Evolutionary conservation across 2,888 invertebrate species (phyloP).

Genomic region (Trilocha varians): DNA sequence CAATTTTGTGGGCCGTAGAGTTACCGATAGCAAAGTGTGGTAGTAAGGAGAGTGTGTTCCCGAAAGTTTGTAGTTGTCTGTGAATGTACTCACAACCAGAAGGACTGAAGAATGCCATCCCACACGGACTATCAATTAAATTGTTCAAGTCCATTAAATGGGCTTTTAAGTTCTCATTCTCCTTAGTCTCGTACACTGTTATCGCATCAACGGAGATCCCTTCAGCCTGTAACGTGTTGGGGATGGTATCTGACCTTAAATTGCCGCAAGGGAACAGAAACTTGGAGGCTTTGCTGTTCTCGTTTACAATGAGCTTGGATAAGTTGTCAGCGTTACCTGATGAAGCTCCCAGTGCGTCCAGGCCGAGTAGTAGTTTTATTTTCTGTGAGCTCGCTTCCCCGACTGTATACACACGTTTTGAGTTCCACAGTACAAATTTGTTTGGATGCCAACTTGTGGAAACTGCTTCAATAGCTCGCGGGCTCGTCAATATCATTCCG

Average conservation of each 20-base stretch:
- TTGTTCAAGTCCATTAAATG: constrained; percentile 40
- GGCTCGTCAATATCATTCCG: constrained; percentile 51
- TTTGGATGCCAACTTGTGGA: constrained; percentile 53
- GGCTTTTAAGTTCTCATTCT: constrained; percentile 43
- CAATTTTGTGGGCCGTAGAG: constrained; percentile 58
- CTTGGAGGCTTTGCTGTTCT: constrained; percentile 31
- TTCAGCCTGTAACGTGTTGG: constrained; percentile 28
- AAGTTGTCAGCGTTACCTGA: constrained; percentile 52
- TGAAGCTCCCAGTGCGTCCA: constrained; percentile 40
- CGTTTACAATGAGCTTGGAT: constrained; percentile 37
- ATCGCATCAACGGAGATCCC: constrained; percentile 39
- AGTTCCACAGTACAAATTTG: constrained; percentile 45
- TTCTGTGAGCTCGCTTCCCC: constrained; percentile 43
- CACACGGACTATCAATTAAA: constrained; percentile 25
- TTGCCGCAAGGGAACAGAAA: constrained; percentile 61
- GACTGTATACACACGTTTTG: constrained; percentile 45
- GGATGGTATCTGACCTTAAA: constrained; percentile 46
- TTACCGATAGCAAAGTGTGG: constrained; percentile 65
- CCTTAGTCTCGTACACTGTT: constrained; percentile 58
- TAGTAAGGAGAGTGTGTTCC: constrained; percentile 38
- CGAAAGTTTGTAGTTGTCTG: constrained; percentile 54
- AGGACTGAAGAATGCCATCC: constrained; percentile 62
- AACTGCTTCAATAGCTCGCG: constrained; percentile 51
- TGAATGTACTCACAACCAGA: constrained; percentile 61
- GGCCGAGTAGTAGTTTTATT: constrained; percentile 40